A percentile compares a stretch with the other conserved stretches of the same genome.
These are phyloP conservation scores for Tachina lurida DNA, from an alignment of 2,888 invertebrate genomes.

Conservation along the genomic window DNA sequence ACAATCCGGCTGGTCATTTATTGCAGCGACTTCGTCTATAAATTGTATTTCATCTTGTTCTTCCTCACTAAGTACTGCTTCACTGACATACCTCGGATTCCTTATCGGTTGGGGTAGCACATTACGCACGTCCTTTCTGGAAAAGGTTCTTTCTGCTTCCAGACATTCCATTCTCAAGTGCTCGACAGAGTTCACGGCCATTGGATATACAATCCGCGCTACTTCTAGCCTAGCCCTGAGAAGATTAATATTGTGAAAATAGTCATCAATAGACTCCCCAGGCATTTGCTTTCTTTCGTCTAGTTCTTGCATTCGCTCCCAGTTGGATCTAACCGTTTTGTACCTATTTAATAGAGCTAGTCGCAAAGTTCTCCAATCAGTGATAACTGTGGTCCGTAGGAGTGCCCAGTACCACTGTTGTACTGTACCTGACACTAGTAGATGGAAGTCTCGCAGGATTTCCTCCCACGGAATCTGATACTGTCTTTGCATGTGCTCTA, in stretches of 20 bases:
- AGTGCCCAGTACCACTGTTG: neutral
- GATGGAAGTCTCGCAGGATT: slow-evolving; percentile 16
- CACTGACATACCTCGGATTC: too few species aligned
- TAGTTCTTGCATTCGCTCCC: slow-evolving; percentile 11
- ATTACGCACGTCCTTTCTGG: neutral
- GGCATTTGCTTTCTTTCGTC: slow-evolving; percentile 3
- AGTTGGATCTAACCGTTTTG: neutral
- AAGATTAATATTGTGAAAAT: neutral
- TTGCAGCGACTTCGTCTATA: too few species aligned
- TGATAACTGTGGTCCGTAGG: neutral
- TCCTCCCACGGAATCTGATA: neutral
- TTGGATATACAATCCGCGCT: neutral
- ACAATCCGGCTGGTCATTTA: too few species aligned
- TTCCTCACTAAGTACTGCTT: too few species aligned
- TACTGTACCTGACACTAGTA: neutral
- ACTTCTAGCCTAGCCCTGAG: neutral
- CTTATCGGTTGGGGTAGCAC: too few species aligned
- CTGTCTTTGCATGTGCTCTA: too few species aligned
- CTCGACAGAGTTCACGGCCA: neutral
- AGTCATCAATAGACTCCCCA: slow-evolving; percentile 1
- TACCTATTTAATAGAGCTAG: neutral
- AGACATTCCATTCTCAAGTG: neutral
- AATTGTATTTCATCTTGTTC: too few species aligned
- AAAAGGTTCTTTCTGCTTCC: neutral
- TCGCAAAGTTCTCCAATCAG: neutral